phyloP scores from a whole-genome alignment of 2,888 invertebrate species.

The Melanostoma mellinum region DNA sequence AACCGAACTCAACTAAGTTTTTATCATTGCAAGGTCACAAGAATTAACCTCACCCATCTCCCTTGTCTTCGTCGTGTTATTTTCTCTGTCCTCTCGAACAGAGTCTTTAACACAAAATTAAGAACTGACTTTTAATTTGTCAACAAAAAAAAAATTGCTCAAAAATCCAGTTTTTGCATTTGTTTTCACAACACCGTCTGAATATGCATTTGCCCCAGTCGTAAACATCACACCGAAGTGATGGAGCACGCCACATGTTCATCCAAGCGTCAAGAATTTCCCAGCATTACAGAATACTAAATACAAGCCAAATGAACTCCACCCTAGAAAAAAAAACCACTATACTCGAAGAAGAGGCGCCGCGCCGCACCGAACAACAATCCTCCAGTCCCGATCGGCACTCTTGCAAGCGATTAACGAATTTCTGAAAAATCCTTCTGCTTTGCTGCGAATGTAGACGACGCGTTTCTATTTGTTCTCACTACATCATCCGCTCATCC shows the following conservation, averaged over 20 bases:
- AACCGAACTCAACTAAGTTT: too few species aligned
- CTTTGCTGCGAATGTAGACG: constrained; percentile 54
- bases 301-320: constrained; percentile 56
- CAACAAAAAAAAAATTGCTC: not conserved
- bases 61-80: too few species aligned
- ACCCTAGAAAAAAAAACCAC: constrained; percentile 12
- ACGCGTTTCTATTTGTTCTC: constrained; percentile 69
- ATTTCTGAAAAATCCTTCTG: constrained; percentile 67
- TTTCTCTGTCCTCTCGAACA: too few species aligned
- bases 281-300: constrained; percentile 55
- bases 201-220: constrained; percentile 2
- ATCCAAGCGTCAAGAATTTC: constrained; percentile 62
- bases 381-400: constrained; percentile 45
- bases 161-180: constrained; percentile 10
- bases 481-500: constrained; percentile 68
- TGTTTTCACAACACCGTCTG: not conserved
- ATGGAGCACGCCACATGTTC: constrained; percentile 73
- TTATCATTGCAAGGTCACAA: too few species aligned
- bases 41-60: too few species aligned
- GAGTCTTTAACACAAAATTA: constrained; percentile 1
- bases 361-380: constrained; percentile 12
- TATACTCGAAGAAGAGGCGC: constrained; percentile 38
- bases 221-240: constrained; percentile 38
- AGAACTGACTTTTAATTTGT: constrained; percentile 14
- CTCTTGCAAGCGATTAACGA: constrained; percentile 65